Conservation (phyloP, 1,140 invertebrate species). For the Trichogramma pretiosum region DNA sequence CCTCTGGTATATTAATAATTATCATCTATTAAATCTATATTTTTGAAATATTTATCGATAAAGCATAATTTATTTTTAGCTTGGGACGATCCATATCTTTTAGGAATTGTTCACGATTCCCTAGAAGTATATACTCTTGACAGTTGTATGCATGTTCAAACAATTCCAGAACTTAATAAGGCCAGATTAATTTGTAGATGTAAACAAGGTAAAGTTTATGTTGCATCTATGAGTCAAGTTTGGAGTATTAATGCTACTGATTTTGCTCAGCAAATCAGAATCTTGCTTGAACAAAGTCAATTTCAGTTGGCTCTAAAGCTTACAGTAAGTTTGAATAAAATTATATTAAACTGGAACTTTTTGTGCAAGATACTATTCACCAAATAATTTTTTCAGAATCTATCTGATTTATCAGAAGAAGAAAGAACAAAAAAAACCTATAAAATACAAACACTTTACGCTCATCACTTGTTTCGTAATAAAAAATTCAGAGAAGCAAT, state of each 20-base stretch:
- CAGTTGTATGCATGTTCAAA: constrained; percentile 51
- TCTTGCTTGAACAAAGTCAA: constrained; percentile 77
- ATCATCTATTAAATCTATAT: constrained; percentile 5
- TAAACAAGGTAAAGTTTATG: constrained; percentile 70
- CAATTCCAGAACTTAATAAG: constrained; percentile 54
- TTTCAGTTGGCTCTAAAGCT: constrained; percentile 89
- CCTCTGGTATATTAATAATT: constrained; percentile 49
- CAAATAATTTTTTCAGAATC: constrained; percentile 63
- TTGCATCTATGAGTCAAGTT: constrained; percentile 76
- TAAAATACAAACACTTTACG: constrained; percentile 83
- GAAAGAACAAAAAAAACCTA: constrained; percentile 74
- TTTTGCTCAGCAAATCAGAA: constrained; percentile 69
- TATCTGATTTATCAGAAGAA: constrained; percentile 71
- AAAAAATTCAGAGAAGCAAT: constrained; percentile 84
- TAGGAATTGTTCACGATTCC: constrained; percentile 71
- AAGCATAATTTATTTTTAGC: constrained; percentile 46
- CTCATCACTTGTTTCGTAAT: constrained; percentile 81
- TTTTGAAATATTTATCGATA: constrained; percentile 12
- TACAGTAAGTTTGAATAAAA: constrained; percentile 68
- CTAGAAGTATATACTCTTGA: constrained; percentile 77
- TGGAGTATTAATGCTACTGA: constrained; percentile 78
- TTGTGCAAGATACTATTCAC: too few relatives aligned
- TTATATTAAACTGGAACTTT: too few relatives aligned
- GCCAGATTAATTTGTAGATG: constrained; percentile 61
- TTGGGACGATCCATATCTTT: constrained; percentile 83